Base-by-base conservation (phyloP, 1,140 invertebrate species). In the Drosophila ambigua region DNA sequence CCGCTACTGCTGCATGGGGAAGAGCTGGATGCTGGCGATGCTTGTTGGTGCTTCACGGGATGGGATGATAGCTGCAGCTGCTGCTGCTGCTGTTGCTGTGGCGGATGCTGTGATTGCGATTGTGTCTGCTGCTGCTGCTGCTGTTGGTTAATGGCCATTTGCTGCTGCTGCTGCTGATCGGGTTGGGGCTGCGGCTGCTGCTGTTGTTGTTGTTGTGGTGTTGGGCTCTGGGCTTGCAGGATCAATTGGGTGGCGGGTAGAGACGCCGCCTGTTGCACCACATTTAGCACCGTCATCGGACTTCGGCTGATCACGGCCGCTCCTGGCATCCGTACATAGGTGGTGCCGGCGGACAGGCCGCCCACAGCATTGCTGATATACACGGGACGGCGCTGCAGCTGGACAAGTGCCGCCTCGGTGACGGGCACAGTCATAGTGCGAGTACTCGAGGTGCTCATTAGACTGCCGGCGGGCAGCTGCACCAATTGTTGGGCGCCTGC, bases 261-360 rank as follows among this genome's bases (percentile, higher is more conserved):
- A 2, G 35, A 4, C 4, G 35, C 11, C n/a, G 77, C 49, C 24
- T 90, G 90, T 66, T 91, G 90, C 57, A 91, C 90, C 46, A 91
- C 90, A 90, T 91, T 91, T 23, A 91, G 58, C 43, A 91, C 90
- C 26, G 90, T 88, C 90, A 91, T 90, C n/a, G 90, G 90, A 68
- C 83, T 91, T 20, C 90, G 79, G 65, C 90, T 91, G 48, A 91
- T 84, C 5, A 91, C 84, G 1, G 80, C 81, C 0, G 79, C 73
- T 1, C 90, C 77, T 1, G 90, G 90, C 90, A 91, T 91, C 0
- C 90, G 77, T 1, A 91, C 90, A 48, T 91, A 91, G 5, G 82
- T 84, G 5, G 90, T 77, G 44, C 82, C 80, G 2, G 82, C 77
- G 2, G 75, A 62, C 43, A 90, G 16, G 1, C 75, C 79, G 26